Conservation (phyloP, 1,140 invertebrate genomes). For the Cheumatopsyche charites region DNA sequence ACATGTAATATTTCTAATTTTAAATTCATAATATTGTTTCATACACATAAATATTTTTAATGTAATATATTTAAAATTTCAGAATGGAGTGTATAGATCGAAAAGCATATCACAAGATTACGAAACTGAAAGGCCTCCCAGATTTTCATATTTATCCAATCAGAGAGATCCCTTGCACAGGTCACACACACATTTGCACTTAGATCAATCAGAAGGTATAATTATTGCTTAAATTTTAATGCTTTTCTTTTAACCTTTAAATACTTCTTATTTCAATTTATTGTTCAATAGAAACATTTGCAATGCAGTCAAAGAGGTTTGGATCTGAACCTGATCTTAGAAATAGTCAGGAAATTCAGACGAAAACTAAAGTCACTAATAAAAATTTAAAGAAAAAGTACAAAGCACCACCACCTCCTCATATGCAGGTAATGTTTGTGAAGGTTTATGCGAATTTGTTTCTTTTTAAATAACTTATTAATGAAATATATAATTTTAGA, state of each 20-base stretch:
- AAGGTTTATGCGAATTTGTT: background rate
- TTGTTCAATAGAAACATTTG: constrained; percentile 49
- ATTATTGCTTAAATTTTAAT: background rate
- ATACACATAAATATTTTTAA: background rate
- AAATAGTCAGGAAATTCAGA: constrained; percentile 54
- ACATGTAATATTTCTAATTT: constrained; percentile 7
- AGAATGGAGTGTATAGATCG: constrained; percentile 47
- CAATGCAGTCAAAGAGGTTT: constrained; percentile 61
- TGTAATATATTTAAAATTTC: constrained; percentile 27
- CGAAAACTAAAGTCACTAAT: constrained; percentile 49
- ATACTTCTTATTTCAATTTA: constrained; percentile 21
- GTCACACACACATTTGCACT: constrained; percentile 58
- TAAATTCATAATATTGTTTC: background rate
- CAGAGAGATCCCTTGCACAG: constrained; percentile 58
- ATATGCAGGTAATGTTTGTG: constrained; percentile 44
- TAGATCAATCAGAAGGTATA: constrained; percentile 47
- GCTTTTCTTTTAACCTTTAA: background rate
- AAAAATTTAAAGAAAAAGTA: constrained; percentile 69
- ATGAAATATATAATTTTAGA: constrained; percentile 29
- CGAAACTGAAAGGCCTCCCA: constrained; percentile 39
- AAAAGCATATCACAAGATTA: constrained; percentile 46
- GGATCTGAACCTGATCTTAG: constrained; percentile 76
- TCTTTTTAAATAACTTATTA: constrained; percentile 46
- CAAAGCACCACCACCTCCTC: constrained; percentile 65
- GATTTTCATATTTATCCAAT: constrained; percentile 46